phyloP scores from a whole-genome alignment of 2,888 invertebrate genomes.

The Phaedon cochleariae region DNA sequence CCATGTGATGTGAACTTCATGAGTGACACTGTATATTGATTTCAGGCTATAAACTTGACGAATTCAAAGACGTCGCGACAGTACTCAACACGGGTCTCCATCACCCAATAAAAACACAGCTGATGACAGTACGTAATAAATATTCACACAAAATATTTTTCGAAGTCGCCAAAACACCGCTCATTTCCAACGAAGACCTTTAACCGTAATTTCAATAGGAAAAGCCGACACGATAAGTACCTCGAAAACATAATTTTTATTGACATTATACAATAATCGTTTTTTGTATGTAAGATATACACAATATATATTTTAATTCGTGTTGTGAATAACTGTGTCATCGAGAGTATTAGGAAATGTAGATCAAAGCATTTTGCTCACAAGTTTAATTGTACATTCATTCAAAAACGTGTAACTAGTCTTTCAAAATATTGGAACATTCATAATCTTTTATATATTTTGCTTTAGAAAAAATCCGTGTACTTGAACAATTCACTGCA shows the following conservation, averaged over 20 bases:
- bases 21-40: neutral
- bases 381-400: too few species aligned
- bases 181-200: slow-evolving; percentile 61
- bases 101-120: slow-evolving; percentile 78
- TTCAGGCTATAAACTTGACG: slow-evolving; percentile 77
- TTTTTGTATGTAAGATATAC: slow-evolving; percentile 28
- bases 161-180: slow-evolving; percentile 86
- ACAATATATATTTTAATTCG: slow-evolving; percentile 7
- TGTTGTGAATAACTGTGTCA: slow-evolving; percentile 7
- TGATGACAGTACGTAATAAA: slow-evolving; percentile 89
- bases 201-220: neutral
- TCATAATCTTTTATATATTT: too few species aligned
- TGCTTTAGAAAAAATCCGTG: too few species aligned
- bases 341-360: neutral
- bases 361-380: neutral
- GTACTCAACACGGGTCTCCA: slow-evolving; percentile 80
- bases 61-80: slow-evolving; percentile 76
- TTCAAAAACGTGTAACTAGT: neutral
- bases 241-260: slow-evolving; percentile 24
- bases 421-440: neutral
- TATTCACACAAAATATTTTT: slow-evolving; percentile 95
- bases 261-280: slow-evolving; percentile 30
- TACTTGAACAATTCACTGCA: too few species aligned
- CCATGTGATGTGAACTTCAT: too few species aligned
- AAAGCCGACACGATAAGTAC: slow-evolving; percentile 3